These are phyloP conservation scores for Ylistrum balloti DNA, from an alignment of 1,140 invertebrate species.

Conservation along the genomic window DNA sequence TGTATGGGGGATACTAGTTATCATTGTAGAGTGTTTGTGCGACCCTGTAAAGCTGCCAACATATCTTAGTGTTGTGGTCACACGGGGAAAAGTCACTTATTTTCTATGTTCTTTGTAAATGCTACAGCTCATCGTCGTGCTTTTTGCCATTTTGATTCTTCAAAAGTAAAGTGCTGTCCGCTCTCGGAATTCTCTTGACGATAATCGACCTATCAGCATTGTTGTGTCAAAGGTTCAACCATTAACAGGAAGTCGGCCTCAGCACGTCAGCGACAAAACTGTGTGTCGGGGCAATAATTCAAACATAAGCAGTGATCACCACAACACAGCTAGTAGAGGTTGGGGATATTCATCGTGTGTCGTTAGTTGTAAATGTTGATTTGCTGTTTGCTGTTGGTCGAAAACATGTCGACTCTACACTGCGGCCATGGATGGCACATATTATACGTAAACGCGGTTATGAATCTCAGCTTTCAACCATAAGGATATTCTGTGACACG, in stretches of 20 bases:
- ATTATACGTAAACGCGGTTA: not conserved
- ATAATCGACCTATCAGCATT: not conserved
- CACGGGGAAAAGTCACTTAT: not conserved
- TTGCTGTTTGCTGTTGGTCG: not conserved
- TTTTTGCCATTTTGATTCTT: not conserved
- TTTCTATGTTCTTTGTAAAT: too few relatives aligned
- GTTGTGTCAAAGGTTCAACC: not conserved
- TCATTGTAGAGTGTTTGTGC: not conserved
- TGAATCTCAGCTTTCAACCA: constrained; percentile 7
- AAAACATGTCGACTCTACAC: not conserved
- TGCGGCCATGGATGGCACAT: not conserved
- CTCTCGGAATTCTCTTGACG: not conserved
- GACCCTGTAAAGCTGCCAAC: not conserved
- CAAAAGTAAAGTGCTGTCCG: not conserved
- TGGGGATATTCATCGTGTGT: not conserved
- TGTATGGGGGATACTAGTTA: not conserved
- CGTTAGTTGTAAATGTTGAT: not conserved
- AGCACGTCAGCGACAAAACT: not conserved
- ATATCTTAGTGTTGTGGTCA: not conserved
- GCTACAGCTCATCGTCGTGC: not conserved
- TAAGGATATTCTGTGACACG: not conserved
- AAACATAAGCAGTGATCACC: constrained; percentile 10
- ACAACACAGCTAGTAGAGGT: not conserved
- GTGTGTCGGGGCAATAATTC: not conserved
- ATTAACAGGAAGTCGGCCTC: not conserved